A percentile compares a stretch with the other conserved stretches of the same genome.
Conservation (phyloP, 35 echinoderm and acorn worm species). For the Heliocidaris erythrogramma region DNA sequence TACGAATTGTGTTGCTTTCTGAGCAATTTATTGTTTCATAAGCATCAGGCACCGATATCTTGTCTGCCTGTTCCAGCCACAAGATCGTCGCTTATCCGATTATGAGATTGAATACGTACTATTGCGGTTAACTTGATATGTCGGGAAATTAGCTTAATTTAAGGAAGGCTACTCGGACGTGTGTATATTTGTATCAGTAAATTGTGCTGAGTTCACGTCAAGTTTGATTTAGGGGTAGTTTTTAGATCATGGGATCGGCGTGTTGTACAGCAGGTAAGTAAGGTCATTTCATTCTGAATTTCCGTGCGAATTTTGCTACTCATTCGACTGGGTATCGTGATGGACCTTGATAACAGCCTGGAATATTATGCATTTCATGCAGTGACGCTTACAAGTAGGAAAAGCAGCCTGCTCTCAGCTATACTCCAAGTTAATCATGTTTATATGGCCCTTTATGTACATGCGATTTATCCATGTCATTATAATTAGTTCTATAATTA, state of each 20-base stretch:
- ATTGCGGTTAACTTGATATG: background rate
- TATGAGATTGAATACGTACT: background rate
- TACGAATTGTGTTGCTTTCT: background rate
- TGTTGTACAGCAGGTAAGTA: constrained; percentile 14
- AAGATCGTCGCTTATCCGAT: background rate
- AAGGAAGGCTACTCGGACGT: background rate
- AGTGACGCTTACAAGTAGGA: too few species aligned
- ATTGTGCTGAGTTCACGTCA: constrained; percentile 10
- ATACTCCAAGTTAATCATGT: too few species aligned
- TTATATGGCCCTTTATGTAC: too few species aligned
- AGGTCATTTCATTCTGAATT: background rate
- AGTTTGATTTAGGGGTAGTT: background rate
- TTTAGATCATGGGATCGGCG: background rate
- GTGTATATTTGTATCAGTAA: background rate
- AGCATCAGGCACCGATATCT: background rate
- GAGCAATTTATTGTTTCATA: background rate
- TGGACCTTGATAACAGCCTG: background rate
- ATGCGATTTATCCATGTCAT: too few species aligned
- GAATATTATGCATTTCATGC: too few species aligned
- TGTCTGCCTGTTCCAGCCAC: background rate
- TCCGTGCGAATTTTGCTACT: background rate
- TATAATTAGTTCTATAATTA: too few species aligned
- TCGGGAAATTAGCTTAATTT: background rate
- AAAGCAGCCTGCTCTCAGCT: too few species aligned
- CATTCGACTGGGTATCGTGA: background rate